Evolutionary conservation across 2,888 invertebrate genomes (phyloP).

Genomic region (Aromia moschata): DNA sequence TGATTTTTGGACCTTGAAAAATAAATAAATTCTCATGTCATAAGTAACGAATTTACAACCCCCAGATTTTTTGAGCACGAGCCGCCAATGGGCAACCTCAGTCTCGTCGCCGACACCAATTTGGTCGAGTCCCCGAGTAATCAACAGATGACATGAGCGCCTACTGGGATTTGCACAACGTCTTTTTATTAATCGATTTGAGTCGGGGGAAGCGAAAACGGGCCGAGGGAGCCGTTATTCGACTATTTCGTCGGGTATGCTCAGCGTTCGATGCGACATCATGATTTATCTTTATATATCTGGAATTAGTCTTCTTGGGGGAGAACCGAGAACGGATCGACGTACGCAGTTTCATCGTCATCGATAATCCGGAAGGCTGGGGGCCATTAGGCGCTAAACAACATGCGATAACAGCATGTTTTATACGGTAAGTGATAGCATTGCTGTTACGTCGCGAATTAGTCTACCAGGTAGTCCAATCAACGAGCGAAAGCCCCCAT

Average conservation of each 20-base stretch:
- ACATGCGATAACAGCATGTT: too few relatives aligned
- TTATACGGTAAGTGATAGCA: too few relatives aligned
- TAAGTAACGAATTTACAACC: too few relatives aligned
- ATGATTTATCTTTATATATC: slow-evolving; percentile 38
- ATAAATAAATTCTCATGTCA: too few relatives aligned
- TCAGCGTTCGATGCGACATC: slow-evolving; percentile 37
- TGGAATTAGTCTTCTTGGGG: slow-evolving; percentile 34
- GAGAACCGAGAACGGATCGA: slow-evolving; percentile 10
- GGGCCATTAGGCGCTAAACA: too few relatives aligned
- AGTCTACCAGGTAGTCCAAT: too few relatives aligned
- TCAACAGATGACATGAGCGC: slow-evolving; percentile 60
- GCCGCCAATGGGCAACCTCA: too few relatives aligned
- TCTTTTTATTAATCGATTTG: slow-evolving; percentile 61
- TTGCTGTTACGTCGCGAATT: too few relatives aligned
- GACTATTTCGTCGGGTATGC: slow-evolving; percentile 50
- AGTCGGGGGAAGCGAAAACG: slow-evolving; percentile 54
- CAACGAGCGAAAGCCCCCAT: too few relatives aligned
- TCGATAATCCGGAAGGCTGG: slow-evolving; percentile 8
- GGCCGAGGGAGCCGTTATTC: slow-evolving; percentile 54
- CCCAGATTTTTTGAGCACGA: too few relatives aligned
- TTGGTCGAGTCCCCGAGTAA: slow-evolving; percentile 58
- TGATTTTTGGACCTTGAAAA: too few relatives aligned
- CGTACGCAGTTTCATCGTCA: slow-evolving; percentile 8
- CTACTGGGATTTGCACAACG: slow-evolving; percentile 57
- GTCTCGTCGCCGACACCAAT: slow-evolving; percentile 49